These are phyloP conservation scores for Saccopteryx bilineata DNA, from an alignment of 2,113 vertebrate species.

Conservation along the genomic window DNA sequence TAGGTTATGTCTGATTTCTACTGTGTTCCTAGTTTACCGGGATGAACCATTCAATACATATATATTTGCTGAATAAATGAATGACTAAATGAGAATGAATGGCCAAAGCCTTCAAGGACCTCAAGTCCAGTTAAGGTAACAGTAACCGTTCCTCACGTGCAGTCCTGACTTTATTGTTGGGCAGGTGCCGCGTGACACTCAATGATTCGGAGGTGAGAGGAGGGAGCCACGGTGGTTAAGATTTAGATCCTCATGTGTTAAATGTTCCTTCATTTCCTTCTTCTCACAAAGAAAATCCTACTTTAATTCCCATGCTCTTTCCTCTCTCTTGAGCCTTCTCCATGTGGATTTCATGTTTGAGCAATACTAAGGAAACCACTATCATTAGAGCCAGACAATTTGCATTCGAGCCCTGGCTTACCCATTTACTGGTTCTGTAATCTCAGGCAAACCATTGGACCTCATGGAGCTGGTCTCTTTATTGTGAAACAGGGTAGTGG, in stretches of 20 bases:
- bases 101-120: background rate
- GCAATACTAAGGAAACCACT: background rate
- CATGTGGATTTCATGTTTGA: background rate
- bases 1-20: background rate
- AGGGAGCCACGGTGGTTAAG: background rate
- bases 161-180: background rate
- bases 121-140: background rate
- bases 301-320: background rate
- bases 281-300: background rate
- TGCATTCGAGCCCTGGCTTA: background rate
- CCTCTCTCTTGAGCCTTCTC: background rate
- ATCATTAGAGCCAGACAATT: background rate
- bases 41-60: background rate
- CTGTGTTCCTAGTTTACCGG: background rate
- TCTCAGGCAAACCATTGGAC: background rate
- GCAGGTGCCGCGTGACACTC: background rate
- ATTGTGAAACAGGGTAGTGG: too few relatives aligned
- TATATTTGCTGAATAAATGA: constrained; percentile 16
- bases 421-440: background rate
- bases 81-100: background rate
- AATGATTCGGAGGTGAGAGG: background rate
- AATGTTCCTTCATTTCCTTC: background rate
- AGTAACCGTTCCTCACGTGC: background rate
- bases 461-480: background rate
- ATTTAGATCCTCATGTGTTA: background rate